A percentile compares a stretch with the other conserved stretches of the same genome.
Conservation (phyloP, 2,113 vertebrate genomes). For the Corythaixoides concolor region DNA sequence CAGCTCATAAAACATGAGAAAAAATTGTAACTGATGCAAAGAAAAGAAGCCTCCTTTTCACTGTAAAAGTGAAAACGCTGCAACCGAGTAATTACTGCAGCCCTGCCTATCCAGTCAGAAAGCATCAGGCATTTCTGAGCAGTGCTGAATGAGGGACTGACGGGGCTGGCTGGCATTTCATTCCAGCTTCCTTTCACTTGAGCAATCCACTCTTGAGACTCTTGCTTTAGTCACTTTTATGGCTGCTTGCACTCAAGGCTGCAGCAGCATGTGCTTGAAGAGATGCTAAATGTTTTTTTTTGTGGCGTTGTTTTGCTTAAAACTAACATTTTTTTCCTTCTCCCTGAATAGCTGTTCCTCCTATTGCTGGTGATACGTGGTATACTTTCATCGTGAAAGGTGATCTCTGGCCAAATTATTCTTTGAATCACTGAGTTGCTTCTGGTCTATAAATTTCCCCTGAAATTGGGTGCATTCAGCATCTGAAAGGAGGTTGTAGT, state of each 20-base stretch:
- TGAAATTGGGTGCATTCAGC: neutral
- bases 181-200: slow-evolving; percentile 53
- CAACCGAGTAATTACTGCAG: neutral
- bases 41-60: neutral
- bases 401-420: neutral
- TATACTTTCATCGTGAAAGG: neutral
- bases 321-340: neutral
- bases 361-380: neutral
- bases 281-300: neutral
- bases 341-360: neutral
- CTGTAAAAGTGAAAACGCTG: neutral
- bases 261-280: neutral
- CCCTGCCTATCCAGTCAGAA: slow-evolving; percentile 47
- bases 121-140: slow-evolving; percentile 50
- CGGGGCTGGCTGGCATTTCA: slow-evolving; percentile 39
- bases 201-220: neutral
- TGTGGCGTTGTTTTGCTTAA: neutral
- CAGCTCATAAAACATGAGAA: neutral
- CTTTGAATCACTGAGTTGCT: neutral
- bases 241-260: neutral
- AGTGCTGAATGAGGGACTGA: neutral
- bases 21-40: neutral
- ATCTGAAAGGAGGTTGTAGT: neutral
- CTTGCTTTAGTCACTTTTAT: neutral
- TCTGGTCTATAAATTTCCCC: neutral